Evolutionary conservation across 2,797 vertebrate genomes (phyloP).

Genomic region (Mormyrops boulengeri): DNA sequence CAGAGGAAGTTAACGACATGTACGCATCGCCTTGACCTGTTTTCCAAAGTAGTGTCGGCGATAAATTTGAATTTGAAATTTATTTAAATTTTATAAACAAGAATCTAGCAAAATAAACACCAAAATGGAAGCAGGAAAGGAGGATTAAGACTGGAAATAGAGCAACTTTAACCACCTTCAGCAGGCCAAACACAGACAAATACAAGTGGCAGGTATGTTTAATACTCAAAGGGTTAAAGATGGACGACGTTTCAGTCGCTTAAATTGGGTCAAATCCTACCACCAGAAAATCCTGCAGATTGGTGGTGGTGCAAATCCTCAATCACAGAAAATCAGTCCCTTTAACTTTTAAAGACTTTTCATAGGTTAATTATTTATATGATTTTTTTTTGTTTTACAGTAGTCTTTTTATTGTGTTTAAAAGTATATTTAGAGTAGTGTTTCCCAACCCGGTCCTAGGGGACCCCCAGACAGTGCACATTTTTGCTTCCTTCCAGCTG

Average conservation of each 20-base stretch:
- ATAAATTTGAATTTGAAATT: not conserved
- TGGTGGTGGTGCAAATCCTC: not conserved
- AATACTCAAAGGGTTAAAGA: conserved; percentile 46
- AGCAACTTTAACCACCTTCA: conserved; percentile 24
- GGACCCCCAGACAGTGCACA: not conserved
- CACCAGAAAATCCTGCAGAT: not conserved
- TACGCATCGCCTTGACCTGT: not conserved
- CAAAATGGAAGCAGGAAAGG: not conserved
- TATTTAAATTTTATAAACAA: not conserved
- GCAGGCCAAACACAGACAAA: conserved; percentile 26
- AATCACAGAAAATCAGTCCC: conserved; percentile 22
- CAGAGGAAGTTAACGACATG: not conserved
- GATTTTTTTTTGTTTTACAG: conserved; percentile 21
- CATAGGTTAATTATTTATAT: conserved; percentile 3
- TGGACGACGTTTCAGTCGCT: not conserved
- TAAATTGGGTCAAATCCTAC: not conserved
- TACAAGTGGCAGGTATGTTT: conserved; percentile 18
- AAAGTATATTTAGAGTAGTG: conserved; percentile 23
- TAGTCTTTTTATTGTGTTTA: conserved; percentile 42
- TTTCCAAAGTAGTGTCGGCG: not conserved
- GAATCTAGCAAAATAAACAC: not conserved
- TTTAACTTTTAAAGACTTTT: conserved; percentile 31
- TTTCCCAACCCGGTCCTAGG: not conserved
- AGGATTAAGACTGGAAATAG: not conserved
- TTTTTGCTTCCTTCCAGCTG: not conserved